These are phyloP conservation scores for Parapristionchus giblindavisi DNA, from an alignment of 2,888 invertebrate species.

Conservation along the genomic window DNA sequence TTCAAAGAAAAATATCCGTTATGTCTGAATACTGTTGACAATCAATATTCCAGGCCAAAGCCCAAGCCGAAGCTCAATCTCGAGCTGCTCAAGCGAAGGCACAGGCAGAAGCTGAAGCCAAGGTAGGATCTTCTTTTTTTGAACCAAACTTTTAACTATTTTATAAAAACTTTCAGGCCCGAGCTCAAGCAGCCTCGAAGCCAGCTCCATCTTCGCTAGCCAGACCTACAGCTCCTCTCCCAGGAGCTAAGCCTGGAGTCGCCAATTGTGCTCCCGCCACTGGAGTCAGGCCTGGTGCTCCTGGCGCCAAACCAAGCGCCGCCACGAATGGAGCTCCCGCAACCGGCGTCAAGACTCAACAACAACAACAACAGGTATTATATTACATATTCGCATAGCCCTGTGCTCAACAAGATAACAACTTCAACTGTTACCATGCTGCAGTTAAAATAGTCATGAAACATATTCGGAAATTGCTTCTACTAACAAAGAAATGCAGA, in stretches of 20 bases:
- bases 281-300: neutral
- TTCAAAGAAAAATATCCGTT: neutral
- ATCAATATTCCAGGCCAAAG: conserved; percentile 7
- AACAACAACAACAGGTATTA: too few relatives aligned
- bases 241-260: neutral
- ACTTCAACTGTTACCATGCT: too few relatives aligned
- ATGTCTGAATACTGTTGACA: neutral
- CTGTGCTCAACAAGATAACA: too few relatives aligned
- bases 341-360: too few relatives aligned
- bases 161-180: conserved; percentile 1
- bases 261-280: neutral
- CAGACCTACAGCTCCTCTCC: conserved; percentile 1
- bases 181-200: conserved; percentile 1
- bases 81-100: conserved; percentile 27
- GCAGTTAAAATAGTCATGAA: too few relatives aligned
- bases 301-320: neutral
- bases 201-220: neutral
- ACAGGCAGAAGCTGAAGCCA: conserved; percentile 27
- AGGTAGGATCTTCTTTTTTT: neutral
- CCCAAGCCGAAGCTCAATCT: conserved; percentile 30
- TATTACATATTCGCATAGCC: too few relatives aligned
- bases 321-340: conserved; percentile 4
- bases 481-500: too few relatives aligned
- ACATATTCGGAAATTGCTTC: too few relatives aligned
- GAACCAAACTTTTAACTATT: neutral